These are phyloP conservation scores for Octodon degus DNA, from an alignment of 2,113 vertebrate genomes.

Conservation along the genomic window DNA sequence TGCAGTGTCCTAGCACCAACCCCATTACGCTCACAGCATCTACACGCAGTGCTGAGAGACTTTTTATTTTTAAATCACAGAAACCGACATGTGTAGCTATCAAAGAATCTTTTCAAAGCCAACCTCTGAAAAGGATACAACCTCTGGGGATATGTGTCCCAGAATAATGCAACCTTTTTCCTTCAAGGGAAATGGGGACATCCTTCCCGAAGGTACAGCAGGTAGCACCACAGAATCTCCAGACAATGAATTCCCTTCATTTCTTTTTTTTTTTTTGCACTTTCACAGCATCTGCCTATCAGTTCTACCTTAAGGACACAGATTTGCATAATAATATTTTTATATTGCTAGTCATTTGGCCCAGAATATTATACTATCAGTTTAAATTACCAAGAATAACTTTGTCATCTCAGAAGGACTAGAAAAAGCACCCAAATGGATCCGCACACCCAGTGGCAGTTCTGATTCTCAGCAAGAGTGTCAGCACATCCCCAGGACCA, in stretches of 20 bases:
- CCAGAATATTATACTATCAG: neutral
- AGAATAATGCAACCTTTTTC: conserved; percentile 17
- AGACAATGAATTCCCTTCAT: neutral
- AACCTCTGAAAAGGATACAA: conserved; percentile 37
- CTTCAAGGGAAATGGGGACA: conserved; percentile 6
- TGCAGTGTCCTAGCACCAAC: neutral
- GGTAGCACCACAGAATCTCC: neutral
- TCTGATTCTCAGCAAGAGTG: neutral
- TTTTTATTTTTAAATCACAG: conserved; percentile 63
- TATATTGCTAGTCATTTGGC: conserved; percentile 1
- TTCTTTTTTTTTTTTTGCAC: neutral
- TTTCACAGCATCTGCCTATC: neutral
- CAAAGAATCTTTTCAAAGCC: conserved; percentile 65
- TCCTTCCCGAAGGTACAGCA: neutral
- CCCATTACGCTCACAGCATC: neutral
- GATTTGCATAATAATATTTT: conserved; percentile 11
- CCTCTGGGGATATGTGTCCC: conserved; percentile 19
- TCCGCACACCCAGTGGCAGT: neutral
- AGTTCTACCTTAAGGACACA: neutral
- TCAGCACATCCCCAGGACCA: neutral
- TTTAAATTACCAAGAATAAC: conserved; percentile 23
- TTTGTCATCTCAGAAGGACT: neutral
- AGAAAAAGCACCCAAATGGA: neutral
- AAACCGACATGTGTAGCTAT: conserved; percentile 20
- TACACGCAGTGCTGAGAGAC: neutral